These are phyloP conservation scores for Diplazon laetatorius DNA, from an alignment of 2,888 invertebrate species.

Conservation along the genomic window DNA sequence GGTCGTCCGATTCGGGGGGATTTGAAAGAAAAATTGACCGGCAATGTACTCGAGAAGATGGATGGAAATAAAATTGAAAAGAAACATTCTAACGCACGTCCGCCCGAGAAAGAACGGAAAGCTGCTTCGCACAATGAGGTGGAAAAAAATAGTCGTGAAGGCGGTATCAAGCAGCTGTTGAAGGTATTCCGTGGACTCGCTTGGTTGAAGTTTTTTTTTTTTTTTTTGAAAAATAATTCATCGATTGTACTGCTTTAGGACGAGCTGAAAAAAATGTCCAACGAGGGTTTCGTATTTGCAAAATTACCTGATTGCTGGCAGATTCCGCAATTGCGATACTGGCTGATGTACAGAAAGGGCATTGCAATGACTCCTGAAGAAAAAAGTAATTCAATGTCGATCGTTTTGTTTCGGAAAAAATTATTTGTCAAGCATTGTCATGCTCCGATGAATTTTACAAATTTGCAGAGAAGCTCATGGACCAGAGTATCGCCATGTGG, in stretches of 20 bases:
- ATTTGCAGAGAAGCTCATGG: constrained; percentile 69
- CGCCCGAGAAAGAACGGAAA: neutral
- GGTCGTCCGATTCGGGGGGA: neutral
- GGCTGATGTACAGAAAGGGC: constrained; percentile 77
- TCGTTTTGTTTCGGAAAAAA: neutral
- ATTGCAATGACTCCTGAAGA: constrained; percentile 56
- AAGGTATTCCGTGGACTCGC: constrained; percentile 34
- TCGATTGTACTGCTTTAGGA: constrained; percentile 61
- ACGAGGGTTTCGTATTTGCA: constrained; percentile 76
- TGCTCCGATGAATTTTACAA: neutral
- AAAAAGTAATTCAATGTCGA: constrained; percentile 54
- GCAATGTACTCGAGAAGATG: neutral
- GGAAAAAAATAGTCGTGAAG: constrained; percentile 4
- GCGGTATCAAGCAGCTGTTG: constrained; percentile 33
- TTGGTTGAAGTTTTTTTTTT: neutral
- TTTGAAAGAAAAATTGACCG: constrained; percentile 3
- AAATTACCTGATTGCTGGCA: constrained; percentile 75
- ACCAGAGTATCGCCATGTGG: constrained; percentile 67
- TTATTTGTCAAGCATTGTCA: neutral
- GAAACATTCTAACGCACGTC: constrained; percentile 19
- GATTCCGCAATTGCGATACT: constrained; percentile 76
- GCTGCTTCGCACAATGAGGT: neutral
- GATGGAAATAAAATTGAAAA: neutral
- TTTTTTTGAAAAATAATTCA: neutral
- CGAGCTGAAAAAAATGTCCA: constrained; percentile 74